Base-by-base conservation (phyloP, 2,113 vertebrate species). In the Poeciliopsis prolifica region DNA sequence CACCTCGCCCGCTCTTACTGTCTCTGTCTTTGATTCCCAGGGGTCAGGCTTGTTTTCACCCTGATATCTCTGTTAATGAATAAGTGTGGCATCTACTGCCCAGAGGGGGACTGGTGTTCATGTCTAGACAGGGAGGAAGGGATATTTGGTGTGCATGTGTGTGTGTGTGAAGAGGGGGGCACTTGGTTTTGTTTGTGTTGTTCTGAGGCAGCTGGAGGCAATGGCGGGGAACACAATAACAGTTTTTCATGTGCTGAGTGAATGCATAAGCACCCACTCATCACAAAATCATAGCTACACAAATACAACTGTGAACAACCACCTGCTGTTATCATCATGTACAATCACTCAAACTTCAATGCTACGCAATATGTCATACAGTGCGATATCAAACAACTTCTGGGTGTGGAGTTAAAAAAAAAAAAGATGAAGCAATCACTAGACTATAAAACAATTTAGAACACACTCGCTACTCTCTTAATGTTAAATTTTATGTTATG, bases 41-140 rank as follows among this genome's bases (percentile, higher is more conserved):
- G 85, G 90, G 82, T 86, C 82, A 75, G 54, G 66, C 85, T 86
- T 86, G 79, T 84, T 92, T 90, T 91, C 3, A 75, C 87, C 80
- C 76, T 86, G 87, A 90, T 89, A 86, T 89, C 85, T 89, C 71
- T 89, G 85, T 89, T 91, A 92, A 91, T 90, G 85, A 92, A 88
- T 68, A 83, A 87, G 75, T 51, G 12, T 69, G n/a, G 71, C 31
- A 40, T 86, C 75, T 86, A 84, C 78, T 72, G 80, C 85, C 84
- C 86, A 83, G 71, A 75, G 82, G 82, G 64, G 82, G 84, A 79
- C 28, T 48, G 1, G 48, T 85, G 83, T 78, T 89, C 77, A 82
- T 81, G 80, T 82, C 83, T 81, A 77, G 77, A 71, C 33, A 65
- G 72, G 82, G 68, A 82, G 64, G 69, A 62, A 65, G 74, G 60